Conservation (phyloP, 2,888 invertebrate genomes). For the Melieria omissa region DNA sequence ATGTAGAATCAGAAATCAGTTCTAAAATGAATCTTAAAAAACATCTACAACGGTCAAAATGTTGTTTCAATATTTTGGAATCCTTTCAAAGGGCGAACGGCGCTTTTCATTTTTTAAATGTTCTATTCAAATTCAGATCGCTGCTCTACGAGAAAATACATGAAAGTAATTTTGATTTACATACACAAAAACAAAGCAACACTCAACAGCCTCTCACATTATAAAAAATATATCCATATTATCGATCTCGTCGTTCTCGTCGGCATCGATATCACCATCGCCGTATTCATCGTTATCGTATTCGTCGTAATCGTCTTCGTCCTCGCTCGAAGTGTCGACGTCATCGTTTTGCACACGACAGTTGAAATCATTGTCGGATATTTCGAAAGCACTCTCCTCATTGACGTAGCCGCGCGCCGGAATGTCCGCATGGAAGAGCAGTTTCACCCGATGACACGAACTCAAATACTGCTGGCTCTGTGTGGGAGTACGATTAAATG, state of each 20-base stretch:
- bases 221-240: neutral
- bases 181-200: too few species aligned
- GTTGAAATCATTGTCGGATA: neutral
- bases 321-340: slow-evolving; percentile 1
- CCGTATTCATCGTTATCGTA: neutral
- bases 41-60: too few species aligned
- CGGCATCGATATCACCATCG: neutral
- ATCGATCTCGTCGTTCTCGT: neutral
- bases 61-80: too few species aligned
- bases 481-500: neutral
- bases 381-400: slow-evolving; percentile 27
- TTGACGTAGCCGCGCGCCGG: slow-evolving; percentile 15
- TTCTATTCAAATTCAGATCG: too few species aligned
- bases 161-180: too few species aligned
- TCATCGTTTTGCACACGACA: neutral
- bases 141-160: too few species aligned
- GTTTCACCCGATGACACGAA: slow-evolving; percentile 18
- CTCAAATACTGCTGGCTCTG: neutral
- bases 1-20: too few species aligned
- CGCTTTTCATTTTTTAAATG: too few species aligned
- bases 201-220: neutral
- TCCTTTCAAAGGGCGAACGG: too few species aligned
- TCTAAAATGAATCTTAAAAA: too few species aligned
- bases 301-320: slow-evolving; percentile 1
- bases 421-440: slow-evolving; percentile 27